These are phyloP conservation scores for Antitype chi DNA, from an alignment of 2,888 invertebrate species.

Conservation along the genomic window DNA sequence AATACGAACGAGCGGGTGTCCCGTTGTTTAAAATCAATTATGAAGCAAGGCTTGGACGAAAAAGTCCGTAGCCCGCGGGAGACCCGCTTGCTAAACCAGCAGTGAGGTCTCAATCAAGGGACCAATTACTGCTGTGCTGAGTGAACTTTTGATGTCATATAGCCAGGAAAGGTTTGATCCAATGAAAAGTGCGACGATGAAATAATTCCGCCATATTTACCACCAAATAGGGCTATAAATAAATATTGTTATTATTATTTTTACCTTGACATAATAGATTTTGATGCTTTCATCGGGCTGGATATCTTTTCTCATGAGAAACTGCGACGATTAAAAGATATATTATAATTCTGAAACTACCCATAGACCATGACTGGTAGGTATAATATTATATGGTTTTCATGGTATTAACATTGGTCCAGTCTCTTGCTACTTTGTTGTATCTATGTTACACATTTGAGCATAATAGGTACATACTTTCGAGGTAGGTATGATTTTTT, in stretches of 20 bases:
- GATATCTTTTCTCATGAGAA: background rate
- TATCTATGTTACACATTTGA: background rate
- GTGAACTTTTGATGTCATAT: conserved; percentile 42
- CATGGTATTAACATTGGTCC: background rate
- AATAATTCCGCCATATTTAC: background rate
- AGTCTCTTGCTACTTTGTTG: background rate
- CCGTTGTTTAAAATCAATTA: conserved; percentile 75
- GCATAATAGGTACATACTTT: background rate
- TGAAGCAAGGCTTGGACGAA: conserved; percentile 66
- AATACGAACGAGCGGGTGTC: conserved; percentile 39
- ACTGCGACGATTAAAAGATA: background rate
- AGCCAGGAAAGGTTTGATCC: conserved; percentile 28
- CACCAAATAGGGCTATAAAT: background rate
- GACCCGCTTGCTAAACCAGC: conserved; percentile 69
- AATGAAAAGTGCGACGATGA: conserved; percentile 24
- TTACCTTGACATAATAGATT: background rate
- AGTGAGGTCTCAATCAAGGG: conserved; percentile 77
- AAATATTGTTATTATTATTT: background rate
- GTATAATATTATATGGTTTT: background rate
- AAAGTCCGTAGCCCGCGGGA: conserved; percentile 73
- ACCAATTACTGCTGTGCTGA: conserved; percentile 69
- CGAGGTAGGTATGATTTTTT: background rate
- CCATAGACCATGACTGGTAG: background rate
- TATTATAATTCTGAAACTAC: background rate
- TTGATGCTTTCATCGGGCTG: background rate